Percentiles rank a stretch among this genome's conserved stretches.
Conservation (phyloP, 2,797 vertebrate species). For the Nothura maculosa region DNA sequence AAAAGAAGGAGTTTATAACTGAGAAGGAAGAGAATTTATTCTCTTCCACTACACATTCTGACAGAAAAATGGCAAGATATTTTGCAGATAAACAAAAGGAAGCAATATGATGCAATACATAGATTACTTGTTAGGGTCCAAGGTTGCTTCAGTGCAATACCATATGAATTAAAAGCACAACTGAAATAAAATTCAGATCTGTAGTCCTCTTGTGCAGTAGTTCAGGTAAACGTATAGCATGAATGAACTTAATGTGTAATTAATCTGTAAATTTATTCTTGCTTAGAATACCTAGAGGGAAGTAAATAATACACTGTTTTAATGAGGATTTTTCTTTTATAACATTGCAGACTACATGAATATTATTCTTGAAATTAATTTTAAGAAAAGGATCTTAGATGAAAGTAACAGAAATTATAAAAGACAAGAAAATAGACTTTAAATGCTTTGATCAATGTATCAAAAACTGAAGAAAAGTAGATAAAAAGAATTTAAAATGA, state of each 20-base stretch:
- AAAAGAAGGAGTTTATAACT: neutral
- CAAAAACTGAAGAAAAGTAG: neutral
- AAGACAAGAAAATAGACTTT: neutral
- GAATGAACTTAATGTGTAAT: neutral
- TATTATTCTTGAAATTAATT: neutral
- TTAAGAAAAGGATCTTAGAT: neutral
- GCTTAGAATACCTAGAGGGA: neutral
- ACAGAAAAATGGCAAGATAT: neutral
- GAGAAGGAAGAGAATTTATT: no score
- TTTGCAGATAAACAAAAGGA: neutral
- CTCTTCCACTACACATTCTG: neutral
- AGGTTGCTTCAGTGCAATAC: neutral
- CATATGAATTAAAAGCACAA: neutral
- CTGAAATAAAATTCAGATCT: neutral
- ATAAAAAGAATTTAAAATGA: neutral
- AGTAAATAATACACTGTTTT: neutral
- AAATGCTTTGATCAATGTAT: neutral
- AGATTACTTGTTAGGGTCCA: neutral
- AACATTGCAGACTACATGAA: neutral
- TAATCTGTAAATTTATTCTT: neutral
- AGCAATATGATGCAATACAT: neutral
- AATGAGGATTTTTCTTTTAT: no score
- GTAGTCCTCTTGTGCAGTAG: neutral
- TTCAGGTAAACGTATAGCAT: no score
- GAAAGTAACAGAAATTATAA: no score